Evolutionary conservation across 2,797 vertebrate species (phyloP), one percentile per base, ranked within the genome.

Genomic region (Zalophus californianus): DNA sequence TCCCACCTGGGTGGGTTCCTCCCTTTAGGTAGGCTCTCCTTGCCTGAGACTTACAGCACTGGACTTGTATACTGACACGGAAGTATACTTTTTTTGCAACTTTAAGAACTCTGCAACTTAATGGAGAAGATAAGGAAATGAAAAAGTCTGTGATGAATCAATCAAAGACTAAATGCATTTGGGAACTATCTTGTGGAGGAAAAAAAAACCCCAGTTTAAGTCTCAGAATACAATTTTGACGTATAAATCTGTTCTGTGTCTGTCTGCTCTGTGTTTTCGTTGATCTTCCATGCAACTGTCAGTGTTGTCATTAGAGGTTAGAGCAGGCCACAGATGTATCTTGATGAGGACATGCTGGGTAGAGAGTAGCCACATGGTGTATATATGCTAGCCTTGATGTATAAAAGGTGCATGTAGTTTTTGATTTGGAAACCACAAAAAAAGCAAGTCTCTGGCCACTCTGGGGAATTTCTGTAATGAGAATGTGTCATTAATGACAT

Each of bases 101-200:
- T 95, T 60, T 75, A 64, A 90, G 83, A 80, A 35, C 56, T 75
- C 56, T 79, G n/a, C 7, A 79, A 2, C 58, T 68, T 88, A 64
- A 70, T 20, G 23, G 38, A 89, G 62, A 95, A 84, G 62, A 52
- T 54, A 58, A 25, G 60, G 52, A 88, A 88, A 38, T 48, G 58
- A 86, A 64, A 79, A 93, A 50, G 48, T 89, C 78, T 87, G 27
- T 7, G 29, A 41, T 80, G 75, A 56, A 84, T 75, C 38, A 56
- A 84, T 75, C 38, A 38, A 70, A 68, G 84, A 90, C 50, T 82
- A 73, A 87, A 44, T 78, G 44, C 82, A n/a, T 75, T 90, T 97
- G 50, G 50, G 72, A 77, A 80, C 54, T 50, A 3, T 82, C 56
- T 62, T 3, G 15, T 35, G 7, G 2, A 79, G 41, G 2, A 29